Evolutionary conservation across 2,888 invertebrate genomes (phyloP).

Genomic region (Drosophila parthenogenetica): DNA sequence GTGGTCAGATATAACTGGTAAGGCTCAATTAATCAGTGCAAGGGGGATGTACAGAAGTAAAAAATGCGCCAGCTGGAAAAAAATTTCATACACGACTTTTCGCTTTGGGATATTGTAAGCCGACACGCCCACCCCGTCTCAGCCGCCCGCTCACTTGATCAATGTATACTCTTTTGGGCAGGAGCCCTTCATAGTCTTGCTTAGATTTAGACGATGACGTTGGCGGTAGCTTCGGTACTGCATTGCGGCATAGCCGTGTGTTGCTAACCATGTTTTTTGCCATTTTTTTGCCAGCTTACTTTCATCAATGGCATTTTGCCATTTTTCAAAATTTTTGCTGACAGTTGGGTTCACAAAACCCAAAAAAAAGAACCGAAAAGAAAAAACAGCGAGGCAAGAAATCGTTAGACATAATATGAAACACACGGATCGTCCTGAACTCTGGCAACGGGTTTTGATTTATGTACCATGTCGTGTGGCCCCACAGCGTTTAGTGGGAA

Average conservation of each 20-base stretch:
- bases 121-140: constrained; percentile 55
- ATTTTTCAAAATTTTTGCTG: constrained; percentile 82
- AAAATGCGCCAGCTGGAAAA: constrained; percentile 51
- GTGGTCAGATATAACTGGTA: constrained; percentile 55
- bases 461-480: constrained; percentile 54
- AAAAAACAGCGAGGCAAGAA: constrained; percentile 30
- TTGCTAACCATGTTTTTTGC: constrained; percentile 45
- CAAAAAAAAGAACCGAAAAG: constrained; percentile 15
- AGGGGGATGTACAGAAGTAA: constrained; percentile 34
- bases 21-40: constrained; percentile 76
- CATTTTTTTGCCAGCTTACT: constrained; percentile 59
- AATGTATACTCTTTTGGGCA: constrained; percentile 24
- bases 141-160: constrained; percentile 20
- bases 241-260: constrained; percentile 52
- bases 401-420: constrained; percentile 69
- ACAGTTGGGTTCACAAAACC: constrained; percentile 64
- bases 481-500: not conserved
- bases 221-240: constrained; percentile 37
- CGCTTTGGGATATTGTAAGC: constrained; percentile 81
- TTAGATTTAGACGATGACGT: constrained; percentile 58
- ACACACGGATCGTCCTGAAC: constrained; percentile 53
- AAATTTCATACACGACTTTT: constrained; percentile 76
- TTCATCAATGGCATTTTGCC: constrained; percentile 81
- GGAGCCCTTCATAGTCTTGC: constrained; percentile 41
- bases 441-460: constrained; percentile 63